Percentiles rank a stretch among this genome's conserved stretches.
Evolutionary conservation across 2,113 vertebrate genomes (phyloP).

Genomic region (Uropsilus gracilis): DNA sequence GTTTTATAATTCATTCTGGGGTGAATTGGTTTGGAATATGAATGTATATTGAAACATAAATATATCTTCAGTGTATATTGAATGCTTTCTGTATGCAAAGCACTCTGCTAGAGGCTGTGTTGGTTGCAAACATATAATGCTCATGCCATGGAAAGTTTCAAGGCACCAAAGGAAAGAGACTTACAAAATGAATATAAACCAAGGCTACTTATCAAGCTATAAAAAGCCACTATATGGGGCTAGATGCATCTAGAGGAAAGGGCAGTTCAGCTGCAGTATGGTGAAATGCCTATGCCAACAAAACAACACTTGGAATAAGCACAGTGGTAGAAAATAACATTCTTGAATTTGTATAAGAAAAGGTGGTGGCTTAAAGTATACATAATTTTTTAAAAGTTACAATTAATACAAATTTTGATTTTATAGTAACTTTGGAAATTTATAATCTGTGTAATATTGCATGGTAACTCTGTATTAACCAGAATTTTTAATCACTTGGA

Average conservation of each 20-base stretch:
- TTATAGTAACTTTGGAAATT: slow-evolving; percentile 34
- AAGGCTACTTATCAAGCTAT: background rate
- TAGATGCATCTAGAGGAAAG: background rate
- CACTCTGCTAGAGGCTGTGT: background rate
- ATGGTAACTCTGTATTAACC: background rate
- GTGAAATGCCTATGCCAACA: background rate
- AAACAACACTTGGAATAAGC: background rate
- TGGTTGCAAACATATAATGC: background rate
- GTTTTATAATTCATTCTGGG: background rate
- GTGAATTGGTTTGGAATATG: background rate
- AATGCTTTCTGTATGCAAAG: background rate
- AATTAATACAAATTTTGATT: background rate
- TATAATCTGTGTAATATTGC: background rate
- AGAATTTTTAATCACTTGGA: background rate
- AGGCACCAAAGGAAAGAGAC: background rate
- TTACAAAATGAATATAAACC: background rate
- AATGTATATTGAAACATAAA: too few relatives aligned
- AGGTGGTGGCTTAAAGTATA: background rate
- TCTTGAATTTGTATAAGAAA: background rate
- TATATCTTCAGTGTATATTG: background rate
- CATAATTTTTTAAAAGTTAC: background rate
- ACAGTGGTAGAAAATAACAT: background rate
- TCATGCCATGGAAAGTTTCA: background rate
- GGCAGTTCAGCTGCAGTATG: background rate
- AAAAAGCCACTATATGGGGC: background rate